A percentile compares a stretch with the other conserved stretches of the same genome.
Evolutionary conservation across 2,113 vertebrate genomes (phyloP).

Genomic region (Seriola aureovittata): DNA sequence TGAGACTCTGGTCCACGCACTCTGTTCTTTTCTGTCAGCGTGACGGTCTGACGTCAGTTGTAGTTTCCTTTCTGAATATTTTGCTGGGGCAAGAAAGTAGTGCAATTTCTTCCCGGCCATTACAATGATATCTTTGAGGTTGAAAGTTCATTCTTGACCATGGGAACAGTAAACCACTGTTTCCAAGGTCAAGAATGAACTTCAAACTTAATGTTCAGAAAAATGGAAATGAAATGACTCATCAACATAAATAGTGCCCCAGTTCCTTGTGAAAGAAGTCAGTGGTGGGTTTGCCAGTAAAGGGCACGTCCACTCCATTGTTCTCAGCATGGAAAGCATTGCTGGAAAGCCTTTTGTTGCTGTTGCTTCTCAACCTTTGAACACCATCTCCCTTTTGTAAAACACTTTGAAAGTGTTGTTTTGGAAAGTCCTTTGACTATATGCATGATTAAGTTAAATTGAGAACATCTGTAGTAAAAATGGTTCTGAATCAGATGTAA

Average conservation of each 20-base stretch:
- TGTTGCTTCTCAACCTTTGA: background rate
- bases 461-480: background rate
- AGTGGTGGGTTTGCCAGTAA: background rate
- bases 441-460: background rate
- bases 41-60: background rate
- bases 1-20: background rate
- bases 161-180: background rate
- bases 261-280: no score
- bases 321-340: background rate
- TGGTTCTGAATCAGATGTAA: no score
- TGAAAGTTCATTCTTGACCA: constrained; percentile 1
- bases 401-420: background rate
- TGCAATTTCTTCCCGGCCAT: background rate
- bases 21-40: background rate
- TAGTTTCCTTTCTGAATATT: background rate
- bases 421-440: background rate
- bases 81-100: background rate
- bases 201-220: background rate
- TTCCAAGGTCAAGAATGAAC: background rate
- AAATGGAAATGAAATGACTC: background rate
- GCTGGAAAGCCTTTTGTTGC: background rate
- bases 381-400: background rate
- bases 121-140: constrained; percentile 23
- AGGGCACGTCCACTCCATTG: background rate
- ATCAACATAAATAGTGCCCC: background rate